Percentiles rank a stretch among this genome's conserved stretches.
phyloP scores from a whole-genome alignment of 2,888 invertebrate species.

The Melinaea menophilus region DNA sequence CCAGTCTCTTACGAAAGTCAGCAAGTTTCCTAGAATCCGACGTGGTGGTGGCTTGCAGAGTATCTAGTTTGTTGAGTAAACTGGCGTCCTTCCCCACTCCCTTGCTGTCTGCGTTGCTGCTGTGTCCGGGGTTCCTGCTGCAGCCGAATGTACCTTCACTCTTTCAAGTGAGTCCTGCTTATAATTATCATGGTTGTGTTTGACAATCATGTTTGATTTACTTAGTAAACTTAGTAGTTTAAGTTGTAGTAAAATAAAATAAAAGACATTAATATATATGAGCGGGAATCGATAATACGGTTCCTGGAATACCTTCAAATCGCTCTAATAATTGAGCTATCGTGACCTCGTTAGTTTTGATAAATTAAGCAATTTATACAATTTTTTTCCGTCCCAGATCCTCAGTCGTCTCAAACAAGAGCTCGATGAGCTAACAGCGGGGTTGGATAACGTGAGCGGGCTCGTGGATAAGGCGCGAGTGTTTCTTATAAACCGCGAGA shows the following conservation, averaged over 20 bases:
- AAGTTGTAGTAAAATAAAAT: too few relatives aligned
- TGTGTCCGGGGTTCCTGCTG: conserved; percentile 88
- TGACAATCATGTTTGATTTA: too few relatives aligned
- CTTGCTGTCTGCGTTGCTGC: conserved; percentile 89
- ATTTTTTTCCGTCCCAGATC: conserved; percentile 46
- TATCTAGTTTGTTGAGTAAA: conserved; percentile 91
- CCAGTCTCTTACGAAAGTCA: conserved; percentile 87
- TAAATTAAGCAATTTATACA: conserved; percentile 4
- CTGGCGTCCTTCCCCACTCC: conserved; percentile 94
- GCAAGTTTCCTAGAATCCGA: conserved; percentile 91
- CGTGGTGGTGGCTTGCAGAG: conserved; percentile 89
- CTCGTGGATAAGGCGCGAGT: conserved; percentile 87
- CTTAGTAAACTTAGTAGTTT: too few relatives aligned
- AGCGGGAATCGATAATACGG: too few relatives aligned
- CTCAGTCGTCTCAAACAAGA: conserved; percentile 84
- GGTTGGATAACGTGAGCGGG: conserved; percentile 77
- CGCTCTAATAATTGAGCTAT: too few relatives aligned
- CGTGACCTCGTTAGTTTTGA: not conserved
- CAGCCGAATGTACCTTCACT: conserved; percentile 95
- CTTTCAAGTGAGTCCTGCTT: conserved; percentile 83
- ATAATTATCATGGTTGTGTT: not conserved
- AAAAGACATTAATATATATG: too few relatives aligned
- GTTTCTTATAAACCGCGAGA: conserved; percentile 88
- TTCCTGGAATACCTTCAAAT: too few relatives aligned
- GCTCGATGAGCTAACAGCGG: conserved; percentile 86